A percentile compares a stretch with the other conserved stretches of the same genome.
Conservation (phyloP, 1,140 invertebrate species). For the Papilio aristodemus region DNA sequence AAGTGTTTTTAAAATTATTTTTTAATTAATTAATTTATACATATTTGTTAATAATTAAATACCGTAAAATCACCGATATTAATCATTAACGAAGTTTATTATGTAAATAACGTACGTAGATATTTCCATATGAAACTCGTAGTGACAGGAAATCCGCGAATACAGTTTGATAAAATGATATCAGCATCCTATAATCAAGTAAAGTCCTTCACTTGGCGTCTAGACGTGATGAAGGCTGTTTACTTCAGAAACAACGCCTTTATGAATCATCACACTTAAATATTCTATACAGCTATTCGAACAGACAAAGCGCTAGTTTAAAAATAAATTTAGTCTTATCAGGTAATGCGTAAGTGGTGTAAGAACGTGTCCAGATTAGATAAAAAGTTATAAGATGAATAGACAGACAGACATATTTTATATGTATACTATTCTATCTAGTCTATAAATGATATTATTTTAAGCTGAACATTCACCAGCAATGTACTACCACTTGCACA, state of each 20-base stretch:
- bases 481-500: too few species aligned
- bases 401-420: background rate
- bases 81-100: background rate
- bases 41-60: too few species aligned
- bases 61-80: too few species aligned
- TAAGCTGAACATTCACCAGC: too few species aligned
- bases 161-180: slow-evolving; percentile 25
- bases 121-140: slow-evolving; percentile 8
- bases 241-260: slow-evolving; percentile 18
- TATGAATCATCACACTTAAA: slow-evolving; percentile 14
- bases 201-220: background rate
- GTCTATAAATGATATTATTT: background rate
- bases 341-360: slow-evolving; percentile 22
- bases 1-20: too few species aligned
- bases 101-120: background rate
- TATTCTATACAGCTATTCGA: slow-evolving; percentile 19
- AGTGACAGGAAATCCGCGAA: slow-evolving; percentile 24
- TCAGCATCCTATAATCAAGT: slow-evolving; percentile 23
- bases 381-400: background rate
- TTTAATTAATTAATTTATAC: too few species aligned
- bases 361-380: slow-evolving; percentile 17
- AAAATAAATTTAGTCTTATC: slow-evolving; percentile 26
- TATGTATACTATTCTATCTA: background rate
- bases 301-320: slow-evolving; percentile 21
- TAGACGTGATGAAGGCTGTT: slow-evolving; percentile 20